Percentiles rank a stretch among this genome's conserved stretches.
Conservation (phyloP, 2,113 vertebrate species). For the Natator depressus region DNA sequence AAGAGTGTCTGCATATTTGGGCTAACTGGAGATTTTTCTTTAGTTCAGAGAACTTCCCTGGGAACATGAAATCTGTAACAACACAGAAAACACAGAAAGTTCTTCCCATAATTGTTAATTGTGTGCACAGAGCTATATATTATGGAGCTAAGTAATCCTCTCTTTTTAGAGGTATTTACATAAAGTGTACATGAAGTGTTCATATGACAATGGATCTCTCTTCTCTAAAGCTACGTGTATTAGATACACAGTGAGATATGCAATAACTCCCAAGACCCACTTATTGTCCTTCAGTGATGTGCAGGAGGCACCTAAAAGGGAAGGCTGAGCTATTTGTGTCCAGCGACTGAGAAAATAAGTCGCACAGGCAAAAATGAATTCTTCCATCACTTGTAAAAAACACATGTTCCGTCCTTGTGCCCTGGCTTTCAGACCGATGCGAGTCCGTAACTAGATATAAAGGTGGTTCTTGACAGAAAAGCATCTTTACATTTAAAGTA, state of each 20-base stretch:
- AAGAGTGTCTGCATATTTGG: not conserved
- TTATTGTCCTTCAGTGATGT: not conserved
- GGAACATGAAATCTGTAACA: not conserved
- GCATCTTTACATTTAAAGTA: not conserved
- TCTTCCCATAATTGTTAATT: not conserved
- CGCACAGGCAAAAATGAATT: not conserved
- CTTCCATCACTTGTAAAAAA: not conserved
- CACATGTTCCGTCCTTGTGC: not conserved
- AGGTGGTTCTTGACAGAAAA: not conserved
- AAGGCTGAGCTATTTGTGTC: not conserved
- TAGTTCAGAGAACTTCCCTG: not conserved
- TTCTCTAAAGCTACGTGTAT: not conserved
- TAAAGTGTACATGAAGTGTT: not conserved
- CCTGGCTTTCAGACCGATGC: not conserved
- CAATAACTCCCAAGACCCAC: not conserved
- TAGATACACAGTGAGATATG: no score
- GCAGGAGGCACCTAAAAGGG: not conserved
- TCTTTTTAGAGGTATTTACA: not conserved
- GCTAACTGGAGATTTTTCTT: not conserved
- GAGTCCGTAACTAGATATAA: not conserved
- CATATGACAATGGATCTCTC: not conserved
- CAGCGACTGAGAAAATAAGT: not conserved
- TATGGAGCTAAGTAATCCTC: not conserved
- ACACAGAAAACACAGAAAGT: not conserved
- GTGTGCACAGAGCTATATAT: not conserved